These are phyloP conservation scores for Actinernus sp. DNA, from an alignment of 92 coral and sea anemone species.

Conservation along the genomic window DNA sequence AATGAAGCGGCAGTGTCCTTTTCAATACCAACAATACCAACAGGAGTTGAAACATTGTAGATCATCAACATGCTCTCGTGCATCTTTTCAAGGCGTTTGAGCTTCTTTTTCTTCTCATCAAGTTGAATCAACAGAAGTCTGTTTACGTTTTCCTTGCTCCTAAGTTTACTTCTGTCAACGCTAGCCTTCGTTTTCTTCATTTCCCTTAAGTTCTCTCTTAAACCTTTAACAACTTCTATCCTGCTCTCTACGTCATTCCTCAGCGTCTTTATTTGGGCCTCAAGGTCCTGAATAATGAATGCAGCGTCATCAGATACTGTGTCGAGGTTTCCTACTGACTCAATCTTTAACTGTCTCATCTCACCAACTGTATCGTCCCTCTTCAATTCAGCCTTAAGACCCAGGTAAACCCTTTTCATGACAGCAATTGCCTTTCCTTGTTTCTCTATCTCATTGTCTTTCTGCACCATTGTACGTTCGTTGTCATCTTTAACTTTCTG, in stretches of 20 bases:
- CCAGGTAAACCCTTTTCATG: slow-evolving; percentile 63
- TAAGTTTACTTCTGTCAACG: slow-evolving; percentile 27
- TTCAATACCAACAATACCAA: too few relatives aligned
- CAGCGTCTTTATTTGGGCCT: slow-evolving; percentile 40
- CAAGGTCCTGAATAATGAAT: slow-evolving; percentile 35
- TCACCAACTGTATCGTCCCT: slow-evolving; percentile 61
- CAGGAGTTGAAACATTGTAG: too few relatives aligned
- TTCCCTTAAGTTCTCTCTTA: slow-evolving; percentile 56
- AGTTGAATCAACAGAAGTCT: slow-evolving; percentile 60
- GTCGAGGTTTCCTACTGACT: too few relatives aligned
- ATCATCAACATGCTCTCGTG: slow-evolving; percentile 15
- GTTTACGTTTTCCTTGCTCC: slow-evolving; percentile 69
- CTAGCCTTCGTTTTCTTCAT: slow-evolving; percentile 13
- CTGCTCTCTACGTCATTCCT: slow-evolving; percentile 45
- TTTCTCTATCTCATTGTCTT: slow-evolving; percentile 48
- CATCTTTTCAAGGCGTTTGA: slow-evolving; percentile 61
- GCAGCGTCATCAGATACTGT: slow-evolving; percentile 17
- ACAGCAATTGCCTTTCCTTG: slow-evolving; percentile 58
- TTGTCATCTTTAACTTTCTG: slow-evolving; percentile 28
- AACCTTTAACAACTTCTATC: slow-evolving; percentile 42
- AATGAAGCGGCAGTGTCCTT: too few relatives aligned
- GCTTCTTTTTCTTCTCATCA: slow-evolving; percentile 72
- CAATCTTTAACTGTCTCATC: slow-evolving; percentile 20
- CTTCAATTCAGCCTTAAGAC: slow-evolving; percentile 70
- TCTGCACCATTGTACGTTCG: slow-evolving; percentile 38